phyloP scores from a whole-genome alignment of 2,797 vertebrate genomes.

The Muraenolepis orangiensis region DNA sequence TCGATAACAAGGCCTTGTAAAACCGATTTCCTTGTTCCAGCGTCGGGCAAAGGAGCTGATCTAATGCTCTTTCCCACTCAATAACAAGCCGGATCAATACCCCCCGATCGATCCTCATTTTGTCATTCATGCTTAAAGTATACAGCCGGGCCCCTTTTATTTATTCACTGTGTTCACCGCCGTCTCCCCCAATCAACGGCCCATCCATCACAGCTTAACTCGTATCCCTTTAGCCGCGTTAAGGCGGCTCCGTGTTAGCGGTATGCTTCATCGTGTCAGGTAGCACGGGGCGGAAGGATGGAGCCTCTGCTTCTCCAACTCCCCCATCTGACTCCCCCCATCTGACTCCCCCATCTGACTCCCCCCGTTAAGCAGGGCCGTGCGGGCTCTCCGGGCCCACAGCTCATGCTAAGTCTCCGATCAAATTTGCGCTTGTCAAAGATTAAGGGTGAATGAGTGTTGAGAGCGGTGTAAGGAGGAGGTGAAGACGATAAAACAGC shows the following conservation, averaged over 20 bases:
- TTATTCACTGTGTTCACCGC: conserved; percentile 50
- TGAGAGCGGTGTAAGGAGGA: conserved; percentile 30
- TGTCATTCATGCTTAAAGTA: conserved; percentile 67
- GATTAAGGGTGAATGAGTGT: conserved; percentile 17
- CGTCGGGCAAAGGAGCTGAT: conserved; percentile 34
- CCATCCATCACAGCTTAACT: conserved; percentile 67
- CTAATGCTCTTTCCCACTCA: conserved; percentile 54
- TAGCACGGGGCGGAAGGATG: conserved; percentile 62
- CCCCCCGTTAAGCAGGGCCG: too few relatives aligned
- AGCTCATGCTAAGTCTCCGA: conserved; percentile 45
- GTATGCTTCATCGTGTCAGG: conserved; percentile 72
- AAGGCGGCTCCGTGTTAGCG: conserved; percentile 62
- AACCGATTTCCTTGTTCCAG: conserved; percentile 24
- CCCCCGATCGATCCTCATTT: conserved; percentile 70
- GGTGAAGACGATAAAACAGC: conserved; percentile 18
- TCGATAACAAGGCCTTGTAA: conserved; percentile 25
- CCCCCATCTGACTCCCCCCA: conserved; percentile 15
- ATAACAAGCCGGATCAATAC: conserved; percentile 71
- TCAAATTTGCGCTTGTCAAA: conserved; percentile 58
- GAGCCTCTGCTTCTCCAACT: conserved; percentile 30
- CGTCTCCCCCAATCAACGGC: conserved; percentile 61
- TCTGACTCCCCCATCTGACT: conserved; percentile 37
- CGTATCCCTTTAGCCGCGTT: conserved; percentile 40
- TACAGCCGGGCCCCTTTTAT: conserved; percentile 63
- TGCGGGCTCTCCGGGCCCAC: too few relatives aligned